Evolutionary conservation across 1,140 invertebrate species (phyloP).

Genomic region (Pseudomyrmex concolor): DNA sequence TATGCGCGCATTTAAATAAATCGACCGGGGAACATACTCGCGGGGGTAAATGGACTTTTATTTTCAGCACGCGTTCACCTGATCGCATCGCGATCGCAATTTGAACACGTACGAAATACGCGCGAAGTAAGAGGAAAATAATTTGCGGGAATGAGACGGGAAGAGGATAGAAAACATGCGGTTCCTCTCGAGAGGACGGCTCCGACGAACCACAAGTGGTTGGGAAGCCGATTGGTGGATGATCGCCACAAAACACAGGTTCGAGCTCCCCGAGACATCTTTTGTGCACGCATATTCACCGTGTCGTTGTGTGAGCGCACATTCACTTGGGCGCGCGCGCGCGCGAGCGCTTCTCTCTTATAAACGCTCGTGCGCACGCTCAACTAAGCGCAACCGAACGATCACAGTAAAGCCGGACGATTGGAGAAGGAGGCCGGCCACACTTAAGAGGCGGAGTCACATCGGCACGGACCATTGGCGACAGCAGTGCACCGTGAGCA

Average conservation of each 20-base stretch:
- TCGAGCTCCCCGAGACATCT: background rate
- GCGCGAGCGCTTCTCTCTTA: constrained; percentile 22
- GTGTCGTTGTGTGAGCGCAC: background rate
- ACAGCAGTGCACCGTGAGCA: constrained; percentile 78
- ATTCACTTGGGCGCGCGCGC: constrained; percentile 26
- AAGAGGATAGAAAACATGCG: constrained; percentile 2
- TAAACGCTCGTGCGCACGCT: constrained; percentile 73
- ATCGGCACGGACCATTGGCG: constrained; percentile 82
- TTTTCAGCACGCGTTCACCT: background rate
- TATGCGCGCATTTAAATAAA: constrained; percentile 14
- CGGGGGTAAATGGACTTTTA: background rate
- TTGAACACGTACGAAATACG: too few species aligned
- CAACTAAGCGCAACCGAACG: constrained; percentile 66
- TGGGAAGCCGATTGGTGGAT: constrained; percentile 55
- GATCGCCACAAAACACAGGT: constrained; percentile 33
- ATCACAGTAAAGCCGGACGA: constrained; percentile 46
- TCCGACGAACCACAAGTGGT: constrained; percentile 57
- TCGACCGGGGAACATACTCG: background rate
- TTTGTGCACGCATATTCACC: background rate
- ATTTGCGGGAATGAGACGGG: background rate
- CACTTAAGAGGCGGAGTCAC: constrained; percentile 80
- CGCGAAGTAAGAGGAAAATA: background rate
- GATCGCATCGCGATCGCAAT: background rate
- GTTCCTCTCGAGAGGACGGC: background rate
- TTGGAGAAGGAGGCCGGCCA: constrained; percentile 73